A percentile compares a stretch with the other conserved stretches of the same genome.
Conservation (phyloP, 1,140 invertebrate genomes). For the Meteorus sp. region DNA sequence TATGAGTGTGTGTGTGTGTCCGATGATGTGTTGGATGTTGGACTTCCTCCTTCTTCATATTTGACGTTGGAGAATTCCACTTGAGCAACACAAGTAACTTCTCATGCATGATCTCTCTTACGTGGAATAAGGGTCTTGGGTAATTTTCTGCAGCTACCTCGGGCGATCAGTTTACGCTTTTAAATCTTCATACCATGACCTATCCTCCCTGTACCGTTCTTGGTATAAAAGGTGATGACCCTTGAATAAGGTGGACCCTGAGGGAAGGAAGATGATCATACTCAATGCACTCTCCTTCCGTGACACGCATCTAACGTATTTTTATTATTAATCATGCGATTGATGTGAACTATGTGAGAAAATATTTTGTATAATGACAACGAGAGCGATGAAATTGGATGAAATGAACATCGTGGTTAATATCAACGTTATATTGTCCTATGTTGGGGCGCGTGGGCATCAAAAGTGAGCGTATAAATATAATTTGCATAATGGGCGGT, state of each 20-base stretch:
- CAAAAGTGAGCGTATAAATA: neutral
- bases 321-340: too few species aligned
- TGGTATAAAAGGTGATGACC: conserved; percentile 8
- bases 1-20: too few species aligned
- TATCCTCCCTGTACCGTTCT: conserved; percentile 12
- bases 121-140: neutral
- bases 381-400: too few species aligned
- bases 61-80: neutral
- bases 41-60: neutral
- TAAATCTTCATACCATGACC: conserved; percentile 20
- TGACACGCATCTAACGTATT: conserved; percentile 2
- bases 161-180: conserved; percentile 7
- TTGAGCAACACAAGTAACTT: neutral
- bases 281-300: conserved; percentile 9
- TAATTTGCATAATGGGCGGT: conserved; percentile 29
- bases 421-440: neutral
- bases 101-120: conserved; percentile 3
- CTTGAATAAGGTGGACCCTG: neutral
- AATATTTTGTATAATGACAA: too few species aligned
- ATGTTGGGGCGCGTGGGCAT: neutral
- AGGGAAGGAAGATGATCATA: too few species aligned
- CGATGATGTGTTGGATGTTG: too few species aligned
- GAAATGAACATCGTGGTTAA: too few species aligned
- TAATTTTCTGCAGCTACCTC: conserved; percentile 5
- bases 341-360: too few species aligned